A percentile compares a stretch with the other conserved stretches of the same genome.
phyloP scores from a whole-genome alignment of 2,888 invertebrate species.

The Neocrepidodera transversa region DNA sequence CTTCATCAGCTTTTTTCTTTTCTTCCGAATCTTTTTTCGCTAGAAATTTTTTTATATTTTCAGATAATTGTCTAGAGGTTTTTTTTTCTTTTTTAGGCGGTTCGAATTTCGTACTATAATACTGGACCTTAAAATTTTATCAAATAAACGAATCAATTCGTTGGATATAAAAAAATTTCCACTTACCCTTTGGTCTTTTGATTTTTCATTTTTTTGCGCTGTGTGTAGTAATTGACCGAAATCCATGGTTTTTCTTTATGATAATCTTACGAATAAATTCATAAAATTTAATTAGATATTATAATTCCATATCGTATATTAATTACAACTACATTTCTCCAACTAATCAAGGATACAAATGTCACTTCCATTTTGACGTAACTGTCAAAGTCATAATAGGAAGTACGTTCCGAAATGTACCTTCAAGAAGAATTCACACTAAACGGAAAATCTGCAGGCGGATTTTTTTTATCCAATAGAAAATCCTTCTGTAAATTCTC shows the following conservation, averaged over 20 bases:
- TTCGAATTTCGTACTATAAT: constrained; percentile 80
- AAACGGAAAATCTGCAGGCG: too few relatives aligned
- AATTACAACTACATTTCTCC: too few relatives aligned
- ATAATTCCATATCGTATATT: constrained; percentile 45
- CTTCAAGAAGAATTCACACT: too few relatives aligned
- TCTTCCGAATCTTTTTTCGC: constrained; percentile 83
- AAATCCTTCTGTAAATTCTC: too few relatives aligned
- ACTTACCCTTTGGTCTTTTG: constrained; percentile 20
- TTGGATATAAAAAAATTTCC: background rate
- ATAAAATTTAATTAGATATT: constrained; percentile 27
- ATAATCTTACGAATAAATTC: background rate
- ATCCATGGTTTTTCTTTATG: constrained; percentile 61
- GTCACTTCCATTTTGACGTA: too few relatives aligned
- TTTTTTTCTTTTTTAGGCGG: constrained; percentile 82
- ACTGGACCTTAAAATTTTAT: constrained; percentile 58
- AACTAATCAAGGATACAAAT: too few relatives aligned
- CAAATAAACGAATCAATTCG: background rate
- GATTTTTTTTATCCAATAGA: too few relatives aligned
- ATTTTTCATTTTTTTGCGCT: constrained; percentile 67
- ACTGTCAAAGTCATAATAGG: too few relatives aligned
- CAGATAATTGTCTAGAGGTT: constrained; percentile 71
- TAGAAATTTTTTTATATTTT: constrained; percentile 2
- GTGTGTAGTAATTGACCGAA: constrained; percentile 68
- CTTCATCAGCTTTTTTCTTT: constrained; percentile 67
- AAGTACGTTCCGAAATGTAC: too few relatives aligned